Evolutionary conservation across 92 coral and sea anemone genomes (phyloP), one percentile per base, ranked within the genome.

Genomic region (Pocillopora meandrina): DNA sequence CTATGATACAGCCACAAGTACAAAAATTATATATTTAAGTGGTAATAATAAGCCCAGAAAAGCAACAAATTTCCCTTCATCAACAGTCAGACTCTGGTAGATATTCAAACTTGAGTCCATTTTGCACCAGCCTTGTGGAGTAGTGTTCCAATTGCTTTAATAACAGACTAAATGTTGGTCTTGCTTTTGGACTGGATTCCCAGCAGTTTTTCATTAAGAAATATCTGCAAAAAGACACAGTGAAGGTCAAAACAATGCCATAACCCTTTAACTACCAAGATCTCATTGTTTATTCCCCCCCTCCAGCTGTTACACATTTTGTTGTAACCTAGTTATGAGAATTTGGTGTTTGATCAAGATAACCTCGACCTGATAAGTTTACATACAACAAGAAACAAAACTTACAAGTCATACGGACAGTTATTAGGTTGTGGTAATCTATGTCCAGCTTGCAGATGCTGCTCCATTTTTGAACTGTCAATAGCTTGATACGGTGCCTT

Each of bases 341-440:
- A 42, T 42, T 3, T 42, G 52, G 52, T 42, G 52, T 42, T 42
- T 42, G 52, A 42, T 42, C 52, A 42, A 42, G 52, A 42, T 42
- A 42, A 42, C 52, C 4, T 42, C 1, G 4, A 42, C 52, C 52
- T 42, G 8, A 42, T 42, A 42, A 42, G 52, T 3, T n/a, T n/a
- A n/a, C n/a, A 26, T 26, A 26, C 26, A 0, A 23, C 31, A 26
- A 26, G 31, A 23, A 23, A 26, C 31, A 26, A 26, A 71, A 93
- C 97, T 93, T 91, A 93, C 97, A 93, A 72, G 52, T 92, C 87
- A 69, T 89, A 74, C 11, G 94, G 90, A 62, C 94, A 89, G 84
- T 72, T 75, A 56, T 35, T 71, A 5, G 93, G 92, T 76, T 86
- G 91, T 11, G 85, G 81, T 10, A 93, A 87, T 80, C 92, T 82